Base-by-base conservation (phyloP, 2,797 vertebrate species). In the Mormyrops attenuatus region DNA sequence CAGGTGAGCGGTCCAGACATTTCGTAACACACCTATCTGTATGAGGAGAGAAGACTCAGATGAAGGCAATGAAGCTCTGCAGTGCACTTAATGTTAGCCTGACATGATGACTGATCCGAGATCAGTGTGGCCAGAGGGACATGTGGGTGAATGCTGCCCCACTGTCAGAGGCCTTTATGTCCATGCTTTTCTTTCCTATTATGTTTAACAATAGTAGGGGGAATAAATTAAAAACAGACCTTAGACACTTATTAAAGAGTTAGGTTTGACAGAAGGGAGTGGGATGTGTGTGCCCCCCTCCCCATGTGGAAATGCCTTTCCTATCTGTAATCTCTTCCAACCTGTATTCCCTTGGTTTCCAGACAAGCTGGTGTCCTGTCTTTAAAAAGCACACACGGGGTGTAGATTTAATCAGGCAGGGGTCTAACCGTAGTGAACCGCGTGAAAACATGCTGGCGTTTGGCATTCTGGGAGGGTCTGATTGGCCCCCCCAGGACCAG, bases 161-260 rank as follows among this genome's bases (percentile, higher is more conserved):
- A 38, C 82, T 26, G 47, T 50, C 82, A 26, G 82, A 8, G 77
- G 20, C 9, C 49, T 85, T 85, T 85, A 22, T 85, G 44, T 85
- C 49, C 13, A 52, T 20, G 22, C 9, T 22, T 85, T 85, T 15
- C 5, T 52, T 49, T 85, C 22, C 44, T 52, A 30, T 85, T 30
- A 11, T 49, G 41, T 47, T 82, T 44, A 82, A 82, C 77, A 82
- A 47, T 47, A 82, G 47, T 30, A 26, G 82, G n/a, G 13, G 49
- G 82, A 85, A 44, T 85, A 50, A 52, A 85, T 85, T 85, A 85
- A 52, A 85, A 52, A 84, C 44, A 85, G 82, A 85, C 49, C 52
- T 85, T 47, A 85, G 77, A 85, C 22, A 26, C 44, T 85, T 85
- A 52, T 85, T 85, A 85, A 85, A 85, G 44, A 52, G 47, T 85